These are phyloP conservation scores for Chloroclysta siterata DNA, from an alignment of 2,888 invertebrate genomes.

Conservation along the genomic window DNA sequence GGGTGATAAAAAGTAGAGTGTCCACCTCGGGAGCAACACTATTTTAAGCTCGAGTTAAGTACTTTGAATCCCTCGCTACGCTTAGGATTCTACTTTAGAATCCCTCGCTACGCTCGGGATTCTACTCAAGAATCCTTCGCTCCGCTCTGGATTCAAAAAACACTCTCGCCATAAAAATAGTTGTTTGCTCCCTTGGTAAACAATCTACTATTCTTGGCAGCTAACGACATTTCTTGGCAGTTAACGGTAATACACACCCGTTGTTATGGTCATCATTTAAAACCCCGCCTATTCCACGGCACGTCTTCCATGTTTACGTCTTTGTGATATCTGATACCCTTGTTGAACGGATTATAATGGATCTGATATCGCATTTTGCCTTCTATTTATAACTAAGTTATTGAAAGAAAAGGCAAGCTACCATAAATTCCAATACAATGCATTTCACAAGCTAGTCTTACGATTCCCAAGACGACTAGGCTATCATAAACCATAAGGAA, in stretches of 20 bases:
- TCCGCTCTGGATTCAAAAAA: no score
- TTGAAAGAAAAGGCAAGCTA: background rate
- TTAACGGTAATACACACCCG: slow-evolving; percentile 11
- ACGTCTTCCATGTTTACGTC: slow-evolving; percentile 4
- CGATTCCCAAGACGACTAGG: slow-evolving; percentile 32
- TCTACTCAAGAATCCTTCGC: no score
- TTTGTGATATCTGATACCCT: slow-evolving; percentile 27
- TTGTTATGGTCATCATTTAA: slow-evolving; percentile 10
- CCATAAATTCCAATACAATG: slow-evolving; percentile 5
- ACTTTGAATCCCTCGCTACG: no score
- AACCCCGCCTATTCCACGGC: slow-evolving; percentile 7
- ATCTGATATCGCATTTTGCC: slow-evolving; percentile 12
- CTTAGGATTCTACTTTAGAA: no score
- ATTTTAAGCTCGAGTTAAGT: no score
- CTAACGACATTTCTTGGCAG: slow-evolving; percentile 2
- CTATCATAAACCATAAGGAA: slow-evolving; percentile 8
- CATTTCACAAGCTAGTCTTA: slow-evolving; percentile 16
- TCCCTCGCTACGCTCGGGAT: no score
- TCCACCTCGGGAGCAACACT: no score
- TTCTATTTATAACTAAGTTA: background rate
- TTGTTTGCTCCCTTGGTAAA: no score
- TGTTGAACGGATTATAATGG: slow-evolving; percentile 21
- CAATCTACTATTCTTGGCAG: no score
- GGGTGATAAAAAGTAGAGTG: no score
- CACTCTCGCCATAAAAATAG: no score